Evolutionary conservation across 2,113 vertebrate species (phyloP), one percentile per base, ranked within the genome.

Genomic region (Cairina moschata): DNA sequence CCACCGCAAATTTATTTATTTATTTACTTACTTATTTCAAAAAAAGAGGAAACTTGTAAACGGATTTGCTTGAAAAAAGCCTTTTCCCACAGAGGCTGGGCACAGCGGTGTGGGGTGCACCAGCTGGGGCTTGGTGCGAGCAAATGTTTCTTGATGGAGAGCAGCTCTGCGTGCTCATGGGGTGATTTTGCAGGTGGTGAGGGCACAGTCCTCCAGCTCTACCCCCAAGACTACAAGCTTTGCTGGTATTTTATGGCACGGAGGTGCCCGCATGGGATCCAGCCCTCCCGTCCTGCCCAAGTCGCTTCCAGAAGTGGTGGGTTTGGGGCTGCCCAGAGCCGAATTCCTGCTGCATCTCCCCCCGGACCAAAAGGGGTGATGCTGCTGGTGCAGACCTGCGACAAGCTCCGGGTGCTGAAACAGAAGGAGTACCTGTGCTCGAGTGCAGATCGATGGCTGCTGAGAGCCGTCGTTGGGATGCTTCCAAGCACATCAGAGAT

Each of bases 141-240:
- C 1, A 13, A 42, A 69, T 1, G 7, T 34, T 13, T 77, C 55
- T 59, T 29, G 56, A 7, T 31, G 21, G 28, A 78, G 87, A 84
- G 11, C 78, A 38, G 77, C 52, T 58, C 93, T 28, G 14, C 0
- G 7, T 3, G 1, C 20, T 29, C 40, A 32, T 42, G 0, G 0
- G 9, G 55, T n/a, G 11, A 28, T 1, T 34, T 23, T 54, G 36
- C 2, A 7, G 50, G 8, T 0, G 3, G 31, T 54, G 20, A 6
- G 88, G 69, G 17, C 1, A 0, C 5, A 20, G n/a, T 28, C 29
- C 31, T 20, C 32, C 76, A 55, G 32, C 72, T 56, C 48, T 75
- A 63, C 62, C n/a, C 86, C 32, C 11, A 0, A 28, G 72, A 73
- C 13, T 59, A 76, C 3, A 9, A 48, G 15, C 38, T 65, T n/a